Base-by-base conservation (phyloP, 2,888 invertebrate species). In the Amphipoea lucens region DNA sequence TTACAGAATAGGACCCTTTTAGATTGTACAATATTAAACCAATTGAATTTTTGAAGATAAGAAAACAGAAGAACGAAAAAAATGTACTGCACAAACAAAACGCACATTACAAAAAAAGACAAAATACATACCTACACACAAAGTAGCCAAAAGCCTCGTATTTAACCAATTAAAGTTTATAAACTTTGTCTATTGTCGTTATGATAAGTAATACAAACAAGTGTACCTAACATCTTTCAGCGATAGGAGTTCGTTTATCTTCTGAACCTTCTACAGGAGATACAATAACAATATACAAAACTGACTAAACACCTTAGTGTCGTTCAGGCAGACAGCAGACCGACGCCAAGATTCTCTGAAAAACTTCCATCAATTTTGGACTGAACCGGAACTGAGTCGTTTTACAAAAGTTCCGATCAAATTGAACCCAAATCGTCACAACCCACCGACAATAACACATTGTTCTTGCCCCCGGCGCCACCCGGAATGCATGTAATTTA, bases 401-500 rank as follows among this genome's bases (percentile, higher is more conserved):
- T 78, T 69, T n/a, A 7, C 23, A 29, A 54, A 79, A 72, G 4
- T 48, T 74, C 29, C 9, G 23, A 70, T 17, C 48, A 42, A 42
- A 73, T 62, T 76, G 66, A 72, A 71, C 73, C 73, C 78, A 76
- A 81, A 86, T 69, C 57, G 72, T 77, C 54, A 69, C 23, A 29
- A 57, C 1, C 51, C 42, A 48, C 48, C 45, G 48, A 74, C 79
- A 73, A 73, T 42, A 87, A 74, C 69, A 71, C 78, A 89, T 90
- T 90, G 87, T 91, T 88, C 79, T 81, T 79, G 57, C 76, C 82
- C 75, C 84, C 85, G 90, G 87, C 91, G 87, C 85, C 87, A 86
- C 79, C 80, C 79, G 68, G 86, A 86, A 86, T 88, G 86, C 83
- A 83, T 87, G 89, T 90, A 86, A 82, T 89, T 83, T 84, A 86